phyloP scores from a whole-genome alignment of 2,113 vertebrate species.

The Lasiurus borealis region DNA sequence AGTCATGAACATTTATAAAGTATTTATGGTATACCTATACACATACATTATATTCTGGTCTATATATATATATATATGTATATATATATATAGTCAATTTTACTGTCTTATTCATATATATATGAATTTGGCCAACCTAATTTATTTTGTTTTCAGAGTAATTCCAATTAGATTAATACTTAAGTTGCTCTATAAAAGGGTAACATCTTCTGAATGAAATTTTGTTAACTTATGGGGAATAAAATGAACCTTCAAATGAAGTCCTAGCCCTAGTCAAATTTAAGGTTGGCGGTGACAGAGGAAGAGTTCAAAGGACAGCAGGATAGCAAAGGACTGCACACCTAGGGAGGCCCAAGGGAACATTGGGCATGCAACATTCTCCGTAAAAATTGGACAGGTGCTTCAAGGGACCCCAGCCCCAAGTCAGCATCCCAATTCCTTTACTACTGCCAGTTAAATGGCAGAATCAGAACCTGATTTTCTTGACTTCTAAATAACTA shows the following conservation, averaged over 20 bases:
- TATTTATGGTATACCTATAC: background rate
- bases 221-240: background rate
- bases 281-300: background rate
- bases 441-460: background rate
- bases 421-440: background rate
- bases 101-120: background rate
- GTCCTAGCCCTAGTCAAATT: background rate
- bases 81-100: too few species aligned
- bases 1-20: conserved; percentile 50
- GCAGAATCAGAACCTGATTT: conserved; percentile 56
- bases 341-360: background rate
- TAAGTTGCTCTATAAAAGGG: conserved; percentile 42
- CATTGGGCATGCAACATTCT: background rate
- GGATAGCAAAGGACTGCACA: background rate
- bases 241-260: conserved; percentile 33
- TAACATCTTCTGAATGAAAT: conserved; percentile 65
- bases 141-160: conserved; percentile 59
- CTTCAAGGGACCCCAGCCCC: background rate
- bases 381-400: background rate
- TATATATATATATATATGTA: background rate
- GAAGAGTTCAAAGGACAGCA: background rate
- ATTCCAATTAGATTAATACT: background rate
- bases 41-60: conserved; percentile 24
- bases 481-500: conserved; percentile 52
- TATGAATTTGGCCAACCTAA: conserved; percentile 51